Evolutionary conservation across 1,140 invertebrate species (phyloP), one percentile per base, ranked within the genome.

Genomic region (Ips typographus): DNA sequence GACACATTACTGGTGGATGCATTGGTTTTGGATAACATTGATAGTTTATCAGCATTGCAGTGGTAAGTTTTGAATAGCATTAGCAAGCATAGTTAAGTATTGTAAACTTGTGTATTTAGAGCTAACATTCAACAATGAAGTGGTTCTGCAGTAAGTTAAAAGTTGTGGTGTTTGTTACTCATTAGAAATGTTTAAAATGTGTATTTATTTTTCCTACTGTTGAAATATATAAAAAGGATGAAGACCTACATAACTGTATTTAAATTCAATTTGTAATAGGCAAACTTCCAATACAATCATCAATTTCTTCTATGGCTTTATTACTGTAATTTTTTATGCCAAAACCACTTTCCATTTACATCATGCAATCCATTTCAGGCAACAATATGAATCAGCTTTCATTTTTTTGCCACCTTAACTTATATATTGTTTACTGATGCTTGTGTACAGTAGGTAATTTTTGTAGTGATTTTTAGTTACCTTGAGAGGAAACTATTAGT

Each of bases 1-100:
- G 87, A 88, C 86, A 82, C 82, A 87, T 71, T 86, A 88, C 79
- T 88, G 85, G 86, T 88, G 86, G 85, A 88, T 86, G 81, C 87
- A 88, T 78, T 88, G 87, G 87, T 88, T 88, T 79, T 88, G 87
- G 87, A 85, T 88, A 83, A 88, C 87, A 75, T 77, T 78, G 71
- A 78, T 79, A 72, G 75, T 83, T 71, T 77, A 77, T 52, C 49
- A 58, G 41, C 61, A 63, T 22, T 4, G 58, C 8, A 49, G 52
- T 70, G 78, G 83, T 84, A 76, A 82, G 80, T 81, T 55, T 22
- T 37, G 36, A 55, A 7, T 47, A 47, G 44, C 44, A 47, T 47
- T 47, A 47, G 22, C 22, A 22, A 22, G 22, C 0, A 22, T 22
- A 22, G 22, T 22, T 22, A 22, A 22, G 22, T 22, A 22, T 22